Base-by-base conservation (phyloP, 2,888 invertebrate species). In the Alcis repandata region DNA sequence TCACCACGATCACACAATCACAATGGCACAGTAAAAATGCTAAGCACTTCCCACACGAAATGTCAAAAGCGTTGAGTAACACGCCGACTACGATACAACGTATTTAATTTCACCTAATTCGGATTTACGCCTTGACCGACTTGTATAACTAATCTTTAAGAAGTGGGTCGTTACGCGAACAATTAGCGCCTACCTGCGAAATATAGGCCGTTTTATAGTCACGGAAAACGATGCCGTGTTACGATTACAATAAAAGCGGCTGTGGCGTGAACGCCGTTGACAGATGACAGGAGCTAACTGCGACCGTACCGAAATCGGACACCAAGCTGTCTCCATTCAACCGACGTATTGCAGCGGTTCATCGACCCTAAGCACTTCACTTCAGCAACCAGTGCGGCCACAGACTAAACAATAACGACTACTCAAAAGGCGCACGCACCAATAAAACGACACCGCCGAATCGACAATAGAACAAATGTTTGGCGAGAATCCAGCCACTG, bases 401-500 rank as follows among this genome's bases (percentile, higher is more conserved):
- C 51, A 51, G 51, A 36, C 36, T 51, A 51, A 51, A 20, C 9
- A 13, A 20, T n/a, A 38, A 27, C 22, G 76, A 76, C 73, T 72
- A 74, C 61, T 73, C 72, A 68, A 73, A 76, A 77, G 82, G 78
- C 80, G 80, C 80, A 84, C 80, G 80, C 83, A 83, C 59, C 61
- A 68, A 84, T 80, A 87, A 89, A 86, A 88, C 84, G 80, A 86
- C 80, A 80, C 84, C 78, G 11, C 1, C 15, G 17, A 41, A 43
- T 1, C 43, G 19, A 43, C 43, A 43, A 92, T 90, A 90, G 91
- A 88, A 88, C 88, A 85, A 90, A 88, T 85, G 86, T 80, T 90
- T 92, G 92, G 92, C 91, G 82, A 71, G 76, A 75, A 85, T 91
- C 92, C 92, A 92, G 90, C 74, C 87, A 80, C 88, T 81, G 85